phyloP scores from a whole-genome alignment of 2,888 invertebrate species.

The Endotricha flammealis region DNA sequence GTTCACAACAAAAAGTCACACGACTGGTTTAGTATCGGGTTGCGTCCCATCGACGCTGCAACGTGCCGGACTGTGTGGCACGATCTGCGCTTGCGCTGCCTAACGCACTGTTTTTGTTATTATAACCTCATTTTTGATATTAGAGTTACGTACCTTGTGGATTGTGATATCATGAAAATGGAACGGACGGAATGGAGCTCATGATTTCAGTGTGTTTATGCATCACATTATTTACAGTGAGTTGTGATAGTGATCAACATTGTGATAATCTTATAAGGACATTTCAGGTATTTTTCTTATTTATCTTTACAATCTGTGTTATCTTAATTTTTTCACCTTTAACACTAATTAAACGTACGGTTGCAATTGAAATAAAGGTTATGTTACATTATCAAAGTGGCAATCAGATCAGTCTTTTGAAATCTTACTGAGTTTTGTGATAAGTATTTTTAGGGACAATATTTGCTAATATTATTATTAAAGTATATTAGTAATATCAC shows the following conservation, averaged over 20 bases:
- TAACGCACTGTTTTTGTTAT: conserved; percentile 58
- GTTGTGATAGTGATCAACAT: conserved; percentile 72
- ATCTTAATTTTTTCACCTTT: neutral
- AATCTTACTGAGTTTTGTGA: too few relatives aligned
- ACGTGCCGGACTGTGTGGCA: conserved; percentile 51
- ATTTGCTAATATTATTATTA: too few relatives aligned
- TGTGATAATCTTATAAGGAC: conserved; percentile 67
- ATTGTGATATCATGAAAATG: conserved; percentile 66
- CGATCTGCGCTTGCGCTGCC: conserved; percentile 64
- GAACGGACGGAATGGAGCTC: conserved; percentile 70
- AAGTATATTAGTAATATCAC: too few relatives aligned
- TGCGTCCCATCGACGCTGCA: conserved; percentile 76
- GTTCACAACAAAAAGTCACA: conserved; percentile 75
- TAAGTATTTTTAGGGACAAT: too few relatives aligned
- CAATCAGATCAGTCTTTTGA: too few relatives aligned
- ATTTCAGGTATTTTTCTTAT: conserved; percentile 54
- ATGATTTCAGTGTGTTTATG: conserved; percentile 70
- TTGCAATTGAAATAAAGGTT: too few relatives aligned
- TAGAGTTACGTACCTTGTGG: conserved; percentile 38
- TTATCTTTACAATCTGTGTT: conserved; percentile 10
- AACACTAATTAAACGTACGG: too few relatives aligned
- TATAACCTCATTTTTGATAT: conserved; percentile 34
- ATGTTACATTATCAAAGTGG: too few relatives aligned
- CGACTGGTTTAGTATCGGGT: conserved; percentile 78
- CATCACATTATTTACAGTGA: conserved; percentile 64